phyloP scores from a whole-genome alignment of 2,113 vertebrate genomes.

The Myiozetetes cayanensis region DNA sequence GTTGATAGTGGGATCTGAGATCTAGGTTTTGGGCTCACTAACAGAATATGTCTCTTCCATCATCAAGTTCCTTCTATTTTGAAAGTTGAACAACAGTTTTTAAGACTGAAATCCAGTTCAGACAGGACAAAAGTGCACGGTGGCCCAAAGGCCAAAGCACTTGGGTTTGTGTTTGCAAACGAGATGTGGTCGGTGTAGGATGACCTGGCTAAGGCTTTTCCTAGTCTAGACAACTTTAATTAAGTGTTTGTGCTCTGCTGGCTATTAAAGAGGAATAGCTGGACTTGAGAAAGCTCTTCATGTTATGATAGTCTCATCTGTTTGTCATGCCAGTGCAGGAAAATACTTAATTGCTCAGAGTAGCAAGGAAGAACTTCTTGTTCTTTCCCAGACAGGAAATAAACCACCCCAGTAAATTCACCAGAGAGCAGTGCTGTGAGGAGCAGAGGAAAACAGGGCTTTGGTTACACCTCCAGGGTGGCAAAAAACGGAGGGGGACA shows the following conservation, averaged over 20 bases:
- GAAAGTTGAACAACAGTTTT: neutral
- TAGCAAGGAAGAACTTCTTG: slow-evolving; percentile 42
- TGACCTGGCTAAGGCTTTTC: neutral
- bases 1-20: neutral
- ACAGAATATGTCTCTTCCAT: neutral
- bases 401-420: neutral
- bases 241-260: slow-evolving; percentile 19
- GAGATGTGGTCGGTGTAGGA: neutral
- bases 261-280: neutral
- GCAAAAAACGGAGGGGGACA: neutral
- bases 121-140: neutral
- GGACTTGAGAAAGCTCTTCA: neutral
- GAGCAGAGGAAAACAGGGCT: neutral
- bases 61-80: neutral
- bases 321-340: slow-evolving; percentile 8
- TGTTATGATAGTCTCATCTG: slow-evolving; percentile 15
- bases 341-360: slow-evolving; percentile 32
- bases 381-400: slow-evolving; percentile 61
- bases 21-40: neutral
- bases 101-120: neutral
- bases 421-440: neutral
- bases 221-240: slow-evolving; percentile 4
- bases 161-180: neutral
- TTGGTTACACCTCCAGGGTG: neutral
- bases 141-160: neutral